Evolutionary conservation across 2,113 vertebrate species (phyloP), one percentile per base, ranked within the genome.

Genomic region (Theristicus caerulescens): DNA sequence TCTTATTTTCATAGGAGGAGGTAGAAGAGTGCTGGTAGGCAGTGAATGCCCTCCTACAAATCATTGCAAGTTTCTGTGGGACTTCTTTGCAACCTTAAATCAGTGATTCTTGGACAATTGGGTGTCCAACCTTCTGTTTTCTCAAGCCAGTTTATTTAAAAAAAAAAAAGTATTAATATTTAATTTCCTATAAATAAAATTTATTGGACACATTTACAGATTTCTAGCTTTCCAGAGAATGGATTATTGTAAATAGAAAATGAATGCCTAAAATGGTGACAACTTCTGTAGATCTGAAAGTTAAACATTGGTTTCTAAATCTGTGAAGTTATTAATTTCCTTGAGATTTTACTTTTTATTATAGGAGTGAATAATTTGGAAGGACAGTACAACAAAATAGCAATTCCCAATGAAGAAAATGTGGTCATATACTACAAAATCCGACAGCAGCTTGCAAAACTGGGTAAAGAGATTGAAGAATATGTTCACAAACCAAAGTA

Each of bases 341-440:
- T 29, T 58, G 64, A 83, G 15, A 42, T 57, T 84, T 55, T 88
- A 58, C 42, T 72, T 93, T 93, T 32, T 70, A 3, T 94, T 96
- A 16, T 81, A 99, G 99, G 98, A 96, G 97, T 98, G 67, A 98
- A 98, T 97, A 99, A 97, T 52, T 93, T 99, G 79, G 99, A 99
- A 97, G 98, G 98, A 87, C 98, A 99, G 88, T 99, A 99, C 89
- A 99, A 99, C 92, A 95, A 98, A 92, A 99, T 99, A 82, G 97
- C 98, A 86, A 99, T 99, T 95, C 99, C 99, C 47, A 99, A 99
- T 84, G 99, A 99, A 96, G 99, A 99, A 94, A 98, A 97, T 29
- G 99, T 99, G 46, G 98, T 99, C 64, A 99, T 99, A 62, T 99
- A 99, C 94, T 99, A 99, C 84, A 99, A 99, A 96, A 99, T 99